Conservation (phyloP, 1,140 invertebrate species). For the Chrysomallon squamiferum region DNA sequence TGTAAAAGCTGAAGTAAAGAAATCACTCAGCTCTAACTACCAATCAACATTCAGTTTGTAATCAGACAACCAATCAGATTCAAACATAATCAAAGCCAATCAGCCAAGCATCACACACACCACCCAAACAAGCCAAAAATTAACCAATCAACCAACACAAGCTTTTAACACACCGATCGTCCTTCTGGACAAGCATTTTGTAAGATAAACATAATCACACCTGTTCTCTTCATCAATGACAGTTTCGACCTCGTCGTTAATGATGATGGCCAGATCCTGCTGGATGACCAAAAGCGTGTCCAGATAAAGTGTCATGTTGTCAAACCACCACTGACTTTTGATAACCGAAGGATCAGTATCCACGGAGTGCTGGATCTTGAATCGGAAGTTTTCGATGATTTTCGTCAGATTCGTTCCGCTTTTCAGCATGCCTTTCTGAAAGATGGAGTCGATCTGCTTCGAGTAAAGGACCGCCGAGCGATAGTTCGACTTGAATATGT, state of each 20-base stretch:
- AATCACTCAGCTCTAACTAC: too few relatives aligned
- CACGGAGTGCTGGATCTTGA: slow-evolving; percentile 8
- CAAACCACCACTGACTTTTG: slow-evolving; percentile 41
- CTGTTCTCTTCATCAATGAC: slow-evolving; percentile 23
- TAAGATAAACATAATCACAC: too few relatives aligned
- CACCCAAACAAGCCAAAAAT: too few relatives aligned
- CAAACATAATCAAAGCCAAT: too few relatives aligned
- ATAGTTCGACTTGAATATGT: slow-evolving; percentile 18
- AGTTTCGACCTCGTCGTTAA: slow-evolving; percentile 25
- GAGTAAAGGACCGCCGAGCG: slow-evolving; percentile 21
- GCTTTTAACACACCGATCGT: too few relatives aligned
- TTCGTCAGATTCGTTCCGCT: slow-evolving; percentile 18
- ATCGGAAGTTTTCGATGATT: slow-evolving; percentile 15
- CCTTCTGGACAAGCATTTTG: too few relatives aligned
- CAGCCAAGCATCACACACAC: too few relatives aligned
- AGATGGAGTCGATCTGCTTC: slow-evolving; percentile 20
- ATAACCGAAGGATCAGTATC: slow-evolving; percentile 10
- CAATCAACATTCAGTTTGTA: too few relatives aligned
- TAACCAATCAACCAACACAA: too few relatives aligned
- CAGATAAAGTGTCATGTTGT: slow-evolving; percentile 49
- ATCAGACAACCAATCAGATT: too few relatives aligned
- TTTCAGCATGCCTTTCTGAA: slow-evolving; percentile 13
- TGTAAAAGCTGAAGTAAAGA: too few relatives aligned
- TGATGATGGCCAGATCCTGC: slow-evolving; percentile 34
- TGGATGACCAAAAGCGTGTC: slow-evolving; percentile 47